These are phyloP conservation scores for Cossypha polioptera DNA, from an alignment of 2,797 vertebrate genomes.

Conservation along the genomic window DNA sequence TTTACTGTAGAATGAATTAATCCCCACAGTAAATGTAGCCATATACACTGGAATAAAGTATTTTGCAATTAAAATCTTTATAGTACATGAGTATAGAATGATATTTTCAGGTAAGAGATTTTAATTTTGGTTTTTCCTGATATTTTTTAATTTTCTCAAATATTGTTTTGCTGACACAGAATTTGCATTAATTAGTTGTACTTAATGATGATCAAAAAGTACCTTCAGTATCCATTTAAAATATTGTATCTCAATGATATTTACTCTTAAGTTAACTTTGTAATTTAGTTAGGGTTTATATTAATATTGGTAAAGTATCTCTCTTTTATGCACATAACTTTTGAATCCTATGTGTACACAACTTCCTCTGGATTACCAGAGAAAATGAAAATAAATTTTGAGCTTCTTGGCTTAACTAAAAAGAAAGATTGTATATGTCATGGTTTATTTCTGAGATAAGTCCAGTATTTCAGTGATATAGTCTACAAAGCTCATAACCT, in stretches of 20 bases:
- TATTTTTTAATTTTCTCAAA: background rate
- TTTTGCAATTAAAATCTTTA: background rate
- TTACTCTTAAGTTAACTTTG: background rate
- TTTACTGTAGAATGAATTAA: background rate
- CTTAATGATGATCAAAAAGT: background rate
- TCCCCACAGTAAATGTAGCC: background rate
- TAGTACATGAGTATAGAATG: background rate
- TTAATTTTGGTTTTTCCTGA: background rate
- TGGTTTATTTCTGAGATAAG: background rate
- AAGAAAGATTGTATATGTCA: background rate
- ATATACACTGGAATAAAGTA: background rate
- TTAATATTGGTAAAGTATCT: background rate
- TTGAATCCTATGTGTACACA: background rate
- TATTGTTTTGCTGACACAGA: background rate
- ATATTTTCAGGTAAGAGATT: background rate
- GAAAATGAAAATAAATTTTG: background rate
- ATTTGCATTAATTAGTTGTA: background rate
- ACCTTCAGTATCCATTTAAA: background rate
- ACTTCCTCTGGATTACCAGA: slow-evolving; percentile 10
- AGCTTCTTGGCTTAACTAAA: slow-evolving; percentile 9
- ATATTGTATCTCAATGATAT: background rate
- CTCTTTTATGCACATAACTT: background rate
- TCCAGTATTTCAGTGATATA: background rate
- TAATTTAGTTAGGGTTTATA: background rate
- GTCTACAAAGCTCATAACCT: background rate